Percentiles rank a stretch among this genome's conserved stretches.
These are phyloP conservation scores for Euura saliciscinereae DNA, from an alignment of 1,140 invertebrate species.

Conservation along the genomic window DNA sequence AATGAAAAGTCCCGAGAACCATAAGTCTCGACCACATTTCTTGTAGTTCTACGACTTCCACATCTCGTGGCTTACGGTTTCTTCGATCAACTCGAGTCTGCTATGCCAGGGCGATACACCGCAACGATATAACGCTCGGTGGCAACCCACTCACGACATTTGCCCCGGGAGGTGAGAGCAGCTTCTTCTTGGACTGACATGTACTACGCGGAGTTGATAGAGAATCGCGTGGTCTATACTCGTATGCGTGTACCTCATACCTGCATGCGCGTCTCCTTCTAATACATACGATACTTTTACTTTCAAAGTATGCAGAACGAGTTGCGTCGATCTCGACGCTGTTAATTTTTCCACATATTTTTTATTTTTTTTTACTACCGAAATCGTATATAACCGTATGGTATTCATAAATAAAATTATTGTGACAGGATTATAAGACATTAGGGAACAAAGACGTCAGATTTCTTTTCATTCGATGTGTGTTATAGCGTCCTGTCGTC, in stretches of 20 bases:
- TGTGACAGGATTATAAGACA: too few relatives aligned
- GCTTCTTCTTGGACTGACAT: not conserved
- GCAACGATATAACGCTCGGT: not conserved
- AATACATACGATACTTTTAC: too few relatives aligned
- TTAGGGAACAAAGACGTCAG: not conserved
- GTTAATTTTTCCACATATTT: too few relatives aligned
- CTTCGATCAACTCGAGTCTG: not conserved
- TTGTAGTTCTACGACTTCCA: not conserved
- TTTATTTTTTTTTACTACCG: too few relatives aligned
- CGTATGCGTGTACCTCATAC: too few relatives aligned
- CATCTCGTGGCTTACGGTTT: not conserved
- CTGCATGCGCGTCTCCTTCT: too few relatives aligned
- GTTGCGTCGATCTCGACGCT: too few relatives aligned
- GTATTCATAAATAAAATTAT: too few relatives aligned
- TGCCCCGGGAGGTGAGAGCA: constrained; percentile 54
- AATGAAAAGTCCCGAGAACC: not conserved
- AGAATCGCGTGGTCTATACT: too few relatives aligned
- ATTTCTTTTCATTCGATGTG: not conserved
- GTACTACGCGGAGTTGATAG: too few relatives aligned
- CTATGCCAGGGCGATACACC: not conserved
- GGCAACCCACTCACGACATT: constrained; percentile 44
- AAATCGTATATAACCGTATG: too few relatives aligned
- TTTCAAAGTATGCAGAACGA: too few relatives aligned
- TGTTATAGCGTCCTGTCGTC: not conserved
- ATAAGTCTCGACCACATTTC: not conserved